Evolutionary conservation across 2,797 vertebrate species (phyloP), one percentile per base, ranked within the genome.

Genomic region (Benthosema pterotum): DNA sequence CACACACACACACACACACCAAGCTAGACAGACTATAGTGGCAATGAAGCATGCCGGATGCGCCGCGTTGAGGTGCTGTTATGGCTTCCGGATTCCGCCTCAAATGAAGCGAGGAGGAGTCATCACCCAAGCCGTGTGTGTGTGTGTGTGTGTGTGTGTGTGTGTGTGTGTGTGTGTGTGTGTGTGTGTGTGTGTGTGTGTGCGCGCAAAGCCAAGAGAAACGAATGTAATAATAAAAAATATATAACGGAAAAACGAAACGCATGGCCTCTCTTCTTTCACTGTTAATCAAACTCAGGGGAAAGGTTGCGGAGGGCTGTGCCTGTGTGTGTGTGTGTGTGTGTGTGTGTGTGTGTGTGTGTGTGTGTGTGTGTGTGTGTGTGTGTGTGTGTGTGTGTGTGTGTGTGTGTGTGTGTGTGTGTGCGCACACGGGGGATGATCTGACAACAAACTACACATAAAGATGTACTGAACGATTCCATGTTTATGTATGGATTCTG

Each of bases 401-500:
- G 63, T 4, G 22, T 22, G 22, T 2, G 4, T 4, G 4, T 4
- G 13, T 28, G 42, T 60, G 63, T 38, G 63, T 4, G 22, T 22
- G 22, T 2, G 4, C 22, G 4, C 22, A 22, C 22, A 22, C 22
- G 22, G 22, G 22, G 22, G 22, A 22, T 25, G 22, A 25, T 5
- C 22, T 25, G 22, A 25, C 22, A 25, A n/a, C 1, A 25, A 25
- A 1, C 22, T 3, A 25, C 5, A 25, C 22, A 25, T 25, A 25
- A 25, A 25, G 5, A 49, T 17, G 67, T 13, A 57, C 73, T 51
- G 83, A 86, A 88, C 83, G 88, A 88, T 84, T 83, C 86, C 85
- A 88, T 91, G 88, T 91, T 92, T 90, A 91, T 91, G 89, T 91
- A 90, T 88, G 5, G 84, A 83, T 52, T 57, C 56, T 55, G 53